A percentile compares a stretch with the other conserved stretches of the same genome.
Conservation (phyloP, 2,113 vertebrate species). For the Theropithecus gelada region DNA sequence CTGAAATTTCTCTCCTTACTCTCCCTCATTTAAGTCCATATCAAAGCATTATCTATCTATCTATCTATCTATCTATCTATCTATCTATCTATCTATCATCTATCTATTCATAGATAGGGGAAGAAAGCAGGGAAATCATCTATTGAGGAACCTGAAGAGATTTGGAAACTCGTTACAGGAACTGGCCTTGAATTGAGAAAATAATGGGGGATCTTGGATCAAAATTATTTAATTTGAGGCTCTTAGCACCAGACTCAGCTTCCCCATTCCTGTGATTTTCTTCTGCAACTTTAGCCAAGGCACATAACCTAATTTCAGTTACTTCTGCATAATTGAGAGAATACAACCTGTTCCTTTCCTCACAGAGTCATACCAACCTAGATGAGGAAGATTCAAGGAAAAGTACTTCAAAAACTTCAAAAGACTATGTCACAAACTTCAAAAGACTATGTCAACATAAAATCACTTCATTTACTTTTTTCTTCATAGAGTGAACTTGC, state of each 20-base stretch:
- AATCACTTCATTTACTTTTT: not conserved
- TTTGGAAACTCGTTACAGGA: not conserved
- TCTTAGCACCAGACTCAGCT: not conserved
- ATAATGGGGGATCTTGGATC: not conserved
- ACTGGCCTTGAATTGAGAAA: not conserved
- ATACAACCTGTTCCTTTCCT: not conserved
- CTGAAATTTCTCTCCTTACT: not conserved
- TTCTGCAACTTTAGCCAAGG: not conserved
- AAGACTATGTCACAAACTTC: not conserved
- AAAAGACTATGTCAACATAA: not conserved
- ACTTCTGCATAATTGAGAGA: not conserved
- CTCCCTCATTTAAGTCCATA: not conserved
- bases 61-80: not conserved
- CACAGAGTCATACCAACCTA: not conserved
- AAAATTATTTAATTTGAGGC: not conserved
- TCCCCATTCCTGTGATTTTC: not conserved
- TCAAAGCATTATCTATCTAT: not conserved
- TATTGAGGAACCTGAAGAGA: not conserved
- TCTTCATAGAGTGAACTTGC: not conserved
- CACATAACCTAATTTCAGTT: not conserved
- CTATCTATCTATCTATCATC: not conserved
- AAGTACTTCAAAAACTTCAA: not conserved
- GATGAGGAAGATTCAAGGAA: not conserved
- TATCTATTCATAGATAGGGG: not conserved
- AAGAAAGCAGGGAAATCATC: not conserved